Percentiles rank a stretch among this genome's conserved stretches.
phyloP scores from a whole-genome alignment of 2,888 invertebrate genomes.

The Perizoma flavofasciatum region DNA sequence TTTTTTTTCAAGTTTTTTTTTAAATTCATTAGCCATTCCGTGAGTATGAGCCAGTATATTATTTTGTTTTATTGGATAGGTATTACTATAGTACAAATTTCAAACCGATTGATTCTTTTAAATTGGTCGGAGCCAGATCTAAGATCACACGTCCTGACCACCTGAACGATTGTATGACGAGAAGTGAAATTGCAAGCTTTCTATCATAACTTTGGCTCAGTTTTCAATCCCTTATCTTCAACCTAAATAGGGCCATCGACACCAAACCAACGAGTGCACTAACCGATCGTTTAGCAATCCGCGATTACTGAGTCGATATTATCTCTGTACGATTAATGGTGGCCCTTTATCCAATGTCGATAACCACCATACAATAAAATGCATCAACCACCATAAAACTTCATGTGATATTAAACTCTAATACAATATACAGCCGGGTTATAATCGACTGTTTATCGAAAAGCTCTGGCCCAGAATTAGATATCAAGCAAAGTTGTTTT shows the following conservation, averaged over 20 bases:
- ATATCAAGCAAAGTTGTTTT: slow-evolving; percentile 29
- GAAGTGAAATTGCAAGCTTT: slow-evolving; percentile 21
- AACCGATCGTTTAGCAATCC: slow-evolving; percentile 77
- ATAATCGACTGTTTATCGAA: slow-evolving; percentile 27
- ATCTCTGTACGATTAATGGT: slow-evolving; percentile 76
- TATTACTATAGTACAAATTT: slow-evolving; percentile 36
- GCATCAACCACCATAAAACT: slow-evolving; percentile 39
- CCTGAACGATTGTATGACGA: neutral
- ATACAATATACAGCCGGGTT: neutral
- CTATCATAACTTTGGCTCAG: slow-evolving; percentile 29
- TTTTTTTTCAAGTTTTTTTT: too few species aligned
- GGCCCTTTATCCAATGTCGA: slow-evolving; percentile 78
- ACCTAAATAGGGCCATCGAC: slow-evolving; percentile 57
- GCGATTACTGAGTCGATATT: slow-evolving; percentile 77
- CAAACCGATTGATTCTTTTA: slow-evolving; percentile 25
- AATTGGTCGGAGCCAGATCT: too few species aligned
- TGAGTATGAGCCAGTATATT: too few species aligned
- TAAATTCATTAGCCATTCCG: too few species aligned
- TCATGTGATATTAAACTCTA: slow-evolving; percentile 42
- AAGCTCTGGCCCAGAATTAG: slow-evolving; percentile 33
- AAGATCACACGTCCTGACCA: neutral
- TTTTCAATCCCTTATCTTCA: slow-evolving; percentile 37
- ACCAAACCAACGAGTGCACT: slow-evolving; percentile 56
- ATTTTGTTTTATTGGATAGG: too few species aligned
- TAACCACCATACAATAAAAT: slow-evolving; percentile 48